phyloP scores from a whole-genome alignment of 2,113 vertebrate genomes.

The Nothobranchius furzeri region DNA sequence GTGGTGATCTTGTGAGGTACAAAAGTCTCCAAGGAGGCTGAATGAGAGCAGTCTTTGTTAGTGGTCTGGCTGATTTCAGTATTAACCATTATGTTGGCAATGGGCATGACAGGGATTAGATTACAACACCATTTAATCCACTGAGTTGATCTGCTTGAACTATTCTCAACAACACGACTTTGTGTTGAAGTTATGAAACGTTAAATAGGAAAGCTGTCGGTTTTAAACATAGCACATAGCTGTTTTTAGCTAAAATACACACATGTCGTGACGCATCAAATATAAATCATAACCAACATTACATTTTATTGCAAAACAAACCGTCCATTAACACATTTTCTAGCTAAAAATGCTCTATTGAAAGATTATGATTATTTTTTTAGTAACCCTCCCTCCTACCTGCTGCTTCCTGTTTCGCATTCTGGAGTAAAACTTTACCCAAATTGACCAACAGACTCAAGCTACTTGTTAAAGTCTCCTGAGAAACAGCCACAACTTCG shows the following conservation, averaged over 20 bases:
- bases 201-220: not conserved
- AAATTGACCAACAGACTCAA: slow-evolving; percentile 48
- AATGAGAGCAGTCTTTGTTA: slow-evolving; percentile 15
- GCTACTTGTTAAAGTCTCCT: slow-evolving; percentile 26
- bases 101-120: slow-evolving; percentile 52
- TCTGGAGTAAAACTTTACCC: slow-evolving; percentile 35
- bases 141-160: slow-evolving; percentile 6
- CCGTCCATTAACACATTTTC: not conserved
- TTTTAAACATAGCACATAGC: not conserved
- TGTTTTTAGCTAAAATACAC: no score
- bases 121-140: slow-evolving; percentile 25
- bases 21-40: slow-evolving; percentile 65
- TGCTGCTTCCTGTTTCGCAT: slow-evolving; percentile 45
- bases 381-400: slow-evolving; percentile 33
- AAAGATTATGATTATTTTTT: not conserved
- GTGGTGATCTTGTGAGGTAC: slow-evolving; percentile 64
- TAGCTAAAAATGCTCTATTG: not conserved
- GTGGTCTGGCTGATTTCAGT: not conserved
- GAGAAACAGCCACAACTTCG: slow-evolving; percentile 11
- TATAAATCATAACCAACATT: not conserved
- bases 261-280: not conserved
- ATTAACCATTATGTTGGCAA: slow-evolving; percentile 19
- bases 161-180: not conserved
- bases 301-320: no score
- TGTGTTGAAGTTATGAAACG: slow-evolving; percentile 4